Conservation (phyloP, 2,113 vertebrate species). For the Colistium nudipinnis region DNA sequence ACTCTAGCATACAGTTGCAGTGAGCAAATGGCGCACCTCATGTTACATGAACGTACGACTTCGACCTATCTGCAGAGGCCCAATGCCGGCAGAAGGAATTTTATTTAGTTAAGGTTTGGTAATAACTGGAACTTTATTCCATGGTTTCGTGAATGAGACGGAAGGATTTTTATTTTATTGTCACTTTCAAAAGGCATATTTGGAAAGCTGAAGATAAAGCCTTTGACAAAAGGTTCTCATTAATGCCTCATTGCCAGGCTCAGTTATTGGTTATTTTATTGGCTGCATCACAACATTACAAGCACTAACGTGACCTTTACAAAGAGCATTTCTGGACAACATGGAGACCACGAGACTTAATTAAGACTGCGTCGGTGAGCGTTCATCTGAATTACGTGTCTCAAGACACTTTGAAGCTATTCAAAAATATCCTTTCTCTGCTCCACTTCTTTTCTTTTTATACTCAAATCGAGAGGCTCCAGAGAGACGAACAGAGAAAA, state of each 20-base stretch:
- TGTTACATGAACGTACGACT: too few species aligned
- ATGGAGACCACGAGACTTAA: slow-evolving; percentile 11
- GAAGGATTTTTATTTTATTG: neutral
- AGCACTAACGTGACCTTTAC: slow-evolving; percentile 85
- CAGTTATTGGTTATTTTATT: slow-evolving; percentile 82
- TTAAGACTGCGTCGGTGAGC: slow-evolving; percentile 5
- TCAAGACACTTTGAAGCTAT: too few species aligned
- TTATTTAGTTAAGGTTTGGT: too few species aligned
- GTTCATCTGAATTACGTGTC: too few species aligned
- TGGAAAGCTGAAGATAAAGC: slow-evolving; percentile 39
- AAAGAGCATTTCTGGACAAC: slow-evolving; percentile 62
- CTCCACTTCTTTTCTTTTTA: too few species aligned
- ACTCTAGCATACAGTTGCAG: neutral
- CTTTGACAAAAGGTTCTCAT: slow-evolving; percentile 45
- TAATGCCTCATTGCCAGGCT: slow-evolving; percentile 78
- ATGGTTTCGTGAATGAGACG: slow-evolving; percentile 1
- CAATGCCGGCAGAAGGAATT: too few species aligned
- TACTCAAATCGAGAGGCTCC: too few species aligned
- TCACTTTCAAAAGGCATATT: slow-evolving; percentile 13
- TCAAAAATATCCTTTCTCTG: too few species aligned
- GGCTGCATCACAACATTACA: slow-evolving; percentile 55
- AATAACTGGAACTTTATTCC: too few species aligned
- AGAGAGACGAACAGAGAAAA: neutral
- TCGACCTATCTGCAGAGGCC: too few species aligned
- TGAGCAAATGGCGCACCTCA: too few species aligned